These are phyloP conservation scores for Cataglyphis livida DNA, from an alignment of 2,888 invertebrate genomes.

Conservation along the genomic window DNA sequence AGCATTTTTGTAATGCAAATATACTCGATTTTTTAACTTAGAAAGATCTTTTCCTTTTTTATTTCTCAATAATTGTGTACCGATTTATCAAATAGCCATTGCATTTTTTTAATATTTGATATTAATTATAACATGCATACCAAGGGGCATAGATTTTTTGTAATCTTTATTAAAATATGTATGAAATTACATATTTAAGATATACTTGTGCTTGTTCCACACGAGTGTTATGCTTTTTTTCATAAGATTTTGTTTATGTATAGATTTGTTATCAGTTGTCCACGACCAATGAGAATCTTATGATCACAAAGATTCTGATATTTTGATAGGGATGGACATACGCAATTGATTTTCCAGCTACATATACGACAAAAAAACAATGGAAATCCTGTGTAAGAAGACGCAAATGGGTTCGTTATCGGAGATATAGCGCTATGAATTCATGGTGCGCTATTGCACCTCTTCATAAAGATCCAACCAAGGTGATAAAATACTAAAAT, in stretches of 20 bases:
- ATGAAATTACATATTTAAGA: slow-evolving; percentile 1
- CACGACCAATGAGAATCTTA: slow-evolving; percentile 63
- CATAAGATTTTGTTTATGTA: slow-evolving; percentile 61
- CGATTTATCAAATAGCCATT: background rate
- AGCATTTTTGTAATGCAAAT: background rate
- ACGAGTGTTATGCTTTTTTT: slow-evolving; percentile 62
- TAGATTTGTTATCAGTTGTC: slow-evolving; percentile 69
- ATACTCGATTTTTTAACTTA: background rate
- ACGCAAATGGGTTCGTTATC: slow-evolving; percentile 95
- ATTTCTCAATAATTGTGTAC: background rate
- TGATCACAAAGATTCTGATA: slow-evolving; percentile 72
- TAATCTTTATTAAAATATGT: background rate
- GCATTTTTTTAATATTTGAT: background rate
- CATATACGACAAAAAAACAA: slow-evolving; percentile 92
- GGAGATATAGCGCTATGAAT: slow-evolving; percentile 95
- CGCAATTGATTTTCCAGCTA: slow-evolving; percentile 95
- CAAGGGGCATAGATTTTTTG: background rate
- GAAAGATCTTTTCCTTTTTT: background rate
- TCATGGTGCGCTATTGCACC: slow-evolving; percentile 97
- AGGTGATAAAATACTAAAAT: slow-evolving; percentile 83
- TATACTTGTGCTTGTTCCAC: slow-evolving; percentile 17
- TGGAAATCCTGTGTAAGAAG: slow-evolving; percentile 97
- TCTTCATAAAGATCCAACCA: slow-evolving; percentile 95
- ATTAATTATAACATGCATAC: background rate
- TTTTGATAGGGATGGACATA: slow-evolving; percentile 93